Base-by-base conservation (phyloP, 2,888 invertebrate species). In the Melinopterus prodromus region DNA sequence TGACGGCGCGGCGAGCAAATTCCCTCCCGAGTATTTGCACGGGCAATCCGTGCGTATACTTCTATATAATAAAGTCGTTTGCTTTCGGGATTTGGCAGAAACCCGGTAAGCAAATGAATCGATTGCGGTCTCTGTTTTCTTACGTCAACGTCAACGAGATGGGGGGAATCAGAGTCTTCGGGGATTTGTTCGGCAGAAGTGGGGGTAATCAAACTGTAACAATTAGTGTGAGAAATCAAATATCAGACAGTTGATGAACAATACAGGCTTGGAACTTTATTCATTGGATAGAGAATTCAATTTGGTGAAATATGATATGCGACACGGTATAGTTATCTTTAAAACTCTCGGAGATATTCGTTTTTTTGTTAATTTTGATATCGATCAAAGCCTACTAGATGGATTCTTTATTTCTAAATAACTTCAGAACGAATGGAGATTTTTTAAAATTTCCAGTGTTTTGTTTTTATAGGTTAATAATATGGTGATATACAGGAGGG, bases 11-110 rank as follows among this genome's bases (percentile, higher is more conserved):
- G 53, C 53, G 53, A 53, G 53, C 12, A 53, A 53, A 53, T 53
- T 53, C 53, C 53, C 53, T 12, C 9, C 53, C 53, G 53, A 53
- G 53, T 53, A 53, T 53, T 53, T 53, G 53, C 53, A 53, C 53
- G 53, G 53, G 53, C 53, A 53, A 53, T 53, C 53, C 53, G 53
- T 53, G 53, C 53, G 53, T 53, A 53, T 12, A 53, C 53, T 53
- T 53, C 53, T 53, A 53, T 53, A 53, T 53, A 53, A 53, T 53
- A 53, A 53, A 53, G 53, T 53, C 53, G 53, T 53, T 53, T 53
- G 53, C 53, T 53, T 53, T 53, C 53, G 53, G 53, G 53, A 53
- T 53, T 53, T 53, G 53, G 9, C 9, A 53, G 53, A 53, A 53
- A 53, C 53, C 7, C 53, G 53, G 53, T 53, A 53, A 0, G 53